Percentiles rank a stretch among this genome's conserved stretches.
Conservation (phyloP, 2,797 vertebrate species). For the Pseudochirops cupreus region DNA sequence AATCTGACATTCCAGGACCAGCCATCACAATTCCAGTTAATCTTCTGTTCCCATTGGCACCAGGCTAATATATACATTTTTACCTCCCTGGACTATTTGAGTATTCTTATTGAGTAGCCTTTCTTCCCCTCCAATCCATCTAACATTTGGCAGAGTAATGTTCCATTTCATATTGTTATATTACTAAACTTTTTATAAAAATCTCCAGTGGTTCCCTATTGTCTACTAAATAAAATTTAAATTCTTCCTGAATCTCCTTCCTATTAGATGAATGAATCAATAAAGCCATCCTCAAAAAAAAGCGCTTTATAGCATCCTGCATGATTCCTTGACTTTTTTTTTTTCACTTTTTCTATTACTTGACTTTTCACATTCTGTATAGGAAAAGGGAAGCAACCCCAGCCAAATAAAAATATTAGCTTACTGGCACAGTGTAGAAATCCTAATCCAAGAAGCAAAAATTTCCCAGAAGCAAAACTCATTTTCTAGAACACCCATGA, state of each 20-base stretch:
- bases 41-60: not conserved
- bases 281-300: not conserved
- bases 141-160: not conserved
- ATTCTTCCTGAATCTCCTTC: constrained; percentile 19
- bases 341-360: not conserved
- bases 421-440: not conserved
- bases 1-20: not conserved
- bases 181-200: not conserved
- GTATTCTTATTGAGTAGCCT: not conserved
- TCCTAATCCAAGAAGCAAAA: not conserved
- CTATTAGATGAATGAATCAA: not conserved
- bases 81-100: not conserved
- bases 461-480: not conserved
- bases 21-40: not conserved
- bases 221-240: not conserved
- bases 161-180: not conserved
- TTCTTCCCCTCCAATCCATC: not conserved
- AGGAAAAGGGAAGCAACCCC: not conserved
- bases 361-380: not conserved
- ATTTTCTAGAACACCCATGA: not conserved
- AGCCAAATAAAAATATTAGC: not conserved
- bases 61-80: not conserved
- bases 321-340: not conserved
- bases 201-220: not conserved
- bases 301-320: not conserved